These are phyloP conservation scores for Helicoverpa assulta DNA, from an alignment of 2,888 invertebrate species.

Conservation along the genomic window DNA sequence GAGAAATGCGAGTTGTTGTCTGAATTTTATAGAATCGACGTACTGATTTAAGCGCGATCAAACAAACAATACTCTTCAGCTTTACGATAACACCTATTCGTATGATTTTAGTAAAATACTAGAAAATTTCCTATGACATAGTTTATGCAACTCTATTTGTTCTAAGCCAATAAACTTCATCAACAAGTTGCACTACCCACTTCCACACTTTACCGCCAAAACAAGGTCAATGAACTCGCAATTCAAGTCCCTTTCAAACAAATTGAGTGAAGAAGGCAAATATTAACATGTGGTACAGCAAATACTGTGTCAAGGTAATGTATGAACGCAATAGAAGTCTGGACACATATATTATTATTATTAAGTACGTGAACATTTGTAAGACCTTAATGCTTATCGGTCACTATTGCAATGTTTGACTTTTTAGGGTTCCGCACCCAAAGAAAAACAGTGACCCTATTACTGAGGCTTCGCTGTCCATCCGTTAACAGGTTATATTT, in stretches of 20 bases:
- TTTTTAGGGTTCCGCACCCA: too few relatives aligned
- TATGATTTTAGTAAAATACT: too few relatives aligned
- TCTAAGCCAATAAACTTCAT: background rate
- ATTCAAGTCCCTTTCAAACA: constrained; percentile 1
- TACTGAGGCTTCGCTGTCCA: too few relatives aligned
- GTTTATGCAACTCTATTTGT: too few relatives aligned
- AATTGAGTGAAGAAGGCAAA: constrained; percentile 13
- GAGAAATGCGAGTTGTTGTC: too few relatives aligned
- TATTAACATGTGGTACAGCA: constrained; percentile 1
- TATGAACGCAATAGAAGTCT: constrained; percentile 26
- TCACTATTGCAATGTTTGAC: constrained; percentile 1
- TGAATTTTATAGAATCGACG: too few relatives aligned
- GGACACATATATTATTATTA: constrained; percentile 26
- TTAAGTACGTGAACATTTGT: constrained; percentile 5
- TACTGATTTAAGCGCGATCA: background rate
- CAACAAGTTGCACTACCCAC: background rate
- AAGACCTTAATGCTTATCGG: background rate
- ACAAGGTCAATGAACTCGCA: background rate
- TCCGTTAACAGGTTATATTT: too few relatives aligned
- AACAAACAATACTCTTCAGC: too few relatives aligned
- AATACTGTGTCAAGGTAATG: constrained; percentile 38
- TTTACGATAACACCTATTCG: too few relatives aligned
- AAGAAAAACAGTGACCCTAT: too few relatives aligned
- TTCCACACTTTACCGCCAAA: background rate
- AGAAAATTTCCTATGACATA: too few relatives aligned